Evolutionary conservation across 2,888 invertebrate genomes (phyloP).

Genomic region (Alloplasta piceator): DNA sequence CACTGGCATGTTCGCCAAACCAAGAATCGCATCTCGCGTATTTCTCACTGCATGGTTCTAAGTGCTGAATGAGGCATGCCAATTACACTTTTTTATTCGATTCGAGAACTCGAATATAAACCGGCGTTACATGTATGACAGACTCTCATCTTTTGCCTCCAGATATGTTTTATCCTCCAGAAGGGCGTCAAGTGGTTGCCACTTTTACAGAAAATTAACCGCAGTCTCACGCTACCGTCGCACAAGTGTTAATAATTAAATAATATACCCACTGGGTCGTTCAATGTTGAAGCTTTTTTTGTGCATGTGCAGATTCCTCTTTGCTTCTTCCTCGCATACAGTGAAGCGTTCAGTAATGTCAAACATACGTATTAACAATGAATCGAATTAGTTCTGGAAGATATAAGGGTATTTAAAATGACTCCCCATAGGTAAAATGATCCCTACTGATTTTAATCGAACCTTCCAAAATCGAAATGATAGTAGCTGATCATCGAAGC

Average conservation of each 20-base stretch:
- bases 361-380: too few species aligned
- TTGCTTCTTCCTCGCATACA: too few species aligned
- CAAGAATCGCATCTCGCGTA: slow-evolving; percentile 1
- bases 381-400: too few species aligned
- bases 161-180: slow-evolving; percentile 22
- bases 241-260: slow-evolving; percentile 15
- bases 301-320: too few species aligned
- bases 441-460: too few species aligned
- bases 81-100: slow-evolving; percentile 57
- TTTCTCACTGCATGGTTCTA: slow-evolving; percentile 25
- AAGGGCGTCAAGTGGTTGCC: slow-evolving; percentile 40
- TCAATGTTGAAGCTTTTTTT: background rate
- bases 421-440: too few species aligned
- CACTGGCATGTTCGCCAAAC: too few species aligned
- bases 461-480: too few species aligned
- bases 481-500: too few species aligned
- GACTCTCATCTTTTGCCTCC: slow-evolving; percentile 13
- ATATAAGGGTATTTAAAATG: too few species aligned
- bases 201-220: slow-evolving; percentile 25
- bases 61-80: slow-evolving; percentile 48
- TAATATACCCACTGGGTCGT: slow-evolving; percentile 3
- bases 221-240: slow-evolving; percentile 17
- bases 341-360: too few species aligned
- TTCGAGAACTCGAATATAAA: background rate
- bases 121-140: background rate